Evolutionary conservation across 2,888 invertebrate genomes (phyloP).

Genomic region (Neoscelio sp.): DNA sequence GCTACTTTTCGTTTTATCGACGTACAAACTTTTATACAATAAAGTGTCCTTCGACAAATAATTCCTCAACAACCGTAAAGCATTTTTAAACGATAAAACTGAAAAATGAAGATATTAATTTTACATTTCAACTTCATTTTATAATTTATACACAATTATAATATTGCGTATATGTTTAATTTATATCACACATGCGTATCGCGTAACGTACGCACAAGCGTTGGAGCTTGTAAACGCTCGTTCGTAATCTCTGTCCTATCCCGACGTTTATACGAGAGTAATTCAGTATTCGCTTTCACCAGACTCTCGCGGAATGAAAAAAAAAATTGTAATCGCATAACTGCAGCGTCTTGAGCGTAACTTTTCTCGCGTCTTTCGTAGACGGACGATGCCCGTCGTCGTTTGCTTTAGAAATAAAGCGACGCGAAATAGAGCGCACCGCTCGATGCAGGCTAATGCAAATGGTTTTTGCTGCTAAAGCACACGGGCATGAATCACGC

Average conservation of each 20-base stretch:
- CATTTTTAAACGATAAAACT: no score
- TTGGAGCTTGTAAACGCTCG: slow-evolving; percentile 19
- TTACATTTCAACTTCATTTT: no score
- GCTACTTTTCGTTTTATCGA: slow-evolving; percentile 11
- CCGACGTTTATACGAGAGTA: slow-evolving; percentile 1
- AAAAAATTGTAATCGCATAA: slow-evolving; percentile 6
- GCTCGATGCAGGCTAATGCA: slow-evolving; percentile 17
- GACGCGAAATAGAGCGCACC: slow-evolving; percentile 59
- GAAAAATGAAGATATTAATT: no score
- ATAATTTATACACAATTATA: no score
- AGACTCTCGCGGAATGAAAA: neutral
- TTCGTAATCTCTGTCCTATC: slow-evolving; percentile 28
- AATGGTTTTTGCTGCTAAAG: slow-evolving; percentile 41
- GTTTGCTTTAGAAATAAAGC: slow-evolving; percentile 23
- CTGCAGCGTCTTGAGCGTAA: neutral
- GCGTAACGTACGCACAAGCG: slow-evolving; percentile 15
- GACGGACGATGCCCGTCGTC: slow-evolving; percentile 7
- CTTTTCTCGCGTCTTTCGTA: slow-evolving; percentile 36
- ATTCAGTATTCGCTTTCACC: slow-evolving; percentile 44
- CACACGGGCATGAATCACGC: slow-evolving; percentile 57
- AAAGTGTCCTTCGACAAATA: neutral
- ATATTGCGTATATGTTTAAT: no score
- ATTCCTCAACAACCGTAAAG: no score
- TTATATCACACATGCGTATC: slow-evolving; percentile 11
- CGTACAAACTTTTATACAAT: slow-evolving; percentile 1